These are phyloP conservation scores for Nebria ingens DNA, from an alignment of 1,140 invertebrate species.

Conservation along the genomic window DNA sequence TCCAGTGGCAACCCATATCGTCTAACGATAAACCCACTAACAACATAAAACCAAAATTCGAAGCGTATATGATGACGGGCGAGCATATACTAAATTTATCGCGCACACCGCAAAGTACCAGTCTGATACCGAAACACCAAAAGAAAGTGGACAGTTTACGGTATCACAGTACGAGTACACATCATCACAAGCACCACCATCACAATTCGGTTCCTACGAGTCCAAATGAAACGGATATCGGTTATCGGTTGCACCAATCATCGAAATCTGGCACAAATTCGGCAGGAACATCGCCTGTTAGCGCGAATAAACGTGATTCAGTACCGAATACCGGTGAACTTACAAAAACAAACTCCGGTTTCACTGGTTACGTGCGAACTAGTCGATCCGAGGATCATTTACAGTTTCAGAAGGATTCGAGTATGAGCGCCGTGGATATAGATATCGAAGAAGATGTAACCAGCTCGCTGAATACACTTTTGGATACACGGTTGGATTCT, in stretches of 20 bases:
- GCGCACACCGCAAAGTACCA: slow-evolving; percentile 54
- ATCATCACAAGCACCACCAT: slow-evolving; percentile 36
- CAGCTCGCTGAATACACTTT: slow-evolving; percentile 79
- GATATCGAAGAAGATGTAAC: slow-evolving; percentile 89
- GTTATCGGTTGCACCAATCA: slow-evolving; percentile 35
- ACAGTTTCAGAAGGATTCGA: slow-evolving; percentile 64
- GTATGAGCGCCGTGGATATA: slow-evolving; percentile 71
- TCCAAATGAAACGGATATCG: slow-evolving; percentile 52
- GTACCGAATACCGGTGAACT: slow-evolving; percentile 21
- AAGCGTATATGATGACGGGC: slow-evolving; percentile 96
- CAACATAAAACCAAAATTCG: slow-evolving; percentile 47
- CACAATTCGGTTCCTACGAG: slow-evolving; percentile 73
- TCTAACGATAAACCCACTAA: slow-evolving; percentile 29
- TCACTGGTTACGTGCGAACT: slow-evolving; percentile 53
- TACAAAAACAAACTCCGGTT: slow-evolving; percentile 15
- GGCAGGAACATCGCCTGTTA: slow-evolving; percentile 42
- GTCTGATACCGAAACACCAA: slow-evolving; percentile 49
- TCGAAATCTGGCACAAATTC: slow-evolving; percentile 40
- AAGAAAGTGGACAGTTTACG: slow-evolving; percentile 47
- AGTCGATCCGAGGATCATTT: slow-evolving; percentile 79
- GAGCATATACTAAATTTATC: slow-evolving; percentile 87
- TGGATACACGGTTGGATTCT: slow-evolving; percentile 68
- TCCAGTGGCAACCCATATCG: slow-evolving; percentile 43
- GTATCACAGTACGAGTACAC: slow-evolving; percentile 34
- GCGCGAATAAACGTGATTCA: slow-evolving; percentile 38